These are phyloP conservation scores for Melitaea athalia DNA, from an alignment of 2,888 invertebrate genomes.

Conservation along the genomic window DNA sequence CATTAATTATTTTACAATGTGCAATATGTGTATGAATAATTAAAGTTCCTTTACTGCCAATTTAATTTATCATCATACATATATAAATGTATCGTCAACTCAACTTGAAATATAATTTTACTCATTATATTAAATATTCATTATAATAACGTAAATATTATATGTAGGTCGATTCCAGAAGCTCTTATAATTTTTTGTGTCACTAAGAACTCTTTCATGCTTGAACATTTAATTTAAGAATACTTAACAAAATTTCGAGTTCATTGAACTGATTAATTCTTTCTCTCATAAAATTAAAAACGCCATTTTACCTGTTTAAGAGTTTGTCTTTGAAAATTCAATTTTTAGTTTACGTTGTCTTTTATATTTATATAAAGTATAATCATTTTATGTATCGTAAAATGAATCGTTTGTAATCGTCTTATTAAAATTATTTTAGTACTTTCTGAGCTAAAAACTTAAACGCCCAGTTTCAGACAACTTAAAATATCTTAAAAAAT, in stretches of 20 bases:
- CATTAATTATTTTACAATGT: too few relatives aligned
- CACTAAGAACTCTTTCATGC: background rate
- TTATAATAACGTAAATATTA: too few relatives aligned
- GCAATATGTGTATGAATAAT: too few relatives aligned
- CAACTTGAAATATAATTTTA: too few relatives aligned
- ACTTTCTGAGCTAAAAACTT: conserved; percentile 19
- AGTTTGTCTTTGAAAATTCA: background rate
- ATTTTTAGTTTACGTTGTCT: background rate
- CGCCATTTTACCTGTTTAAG: background rate
- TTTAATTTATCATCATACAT: too few relatives aligned
- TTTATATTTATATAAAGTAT: background rate
- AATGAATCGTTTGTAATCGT: background rate
- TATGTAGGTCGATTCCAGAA: background rate
- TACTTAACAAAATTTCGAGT: background rate
- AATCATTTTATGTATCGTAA: background rate
- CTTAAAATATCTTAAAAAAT: conserved; percentile 20
- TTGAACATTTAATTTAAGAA: background rate
- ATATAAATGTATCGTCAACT: too few relatives aligned
- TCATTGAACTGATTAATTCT: background rate
- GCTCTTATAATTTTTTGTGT: background rate
- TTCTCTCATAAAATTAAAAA: background rate
- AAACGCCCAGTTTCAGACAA: conserved; percentile 12
- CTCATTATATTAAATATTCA: too few relatives aligned
- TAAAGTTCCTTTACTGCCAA: too few relatives aligned
- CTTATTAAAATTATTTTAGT: conserved; percentile 10